Conservation (phyloP, 2,888 invertebrate genomes). For the Eupeodes latifasciatus region DNA sequence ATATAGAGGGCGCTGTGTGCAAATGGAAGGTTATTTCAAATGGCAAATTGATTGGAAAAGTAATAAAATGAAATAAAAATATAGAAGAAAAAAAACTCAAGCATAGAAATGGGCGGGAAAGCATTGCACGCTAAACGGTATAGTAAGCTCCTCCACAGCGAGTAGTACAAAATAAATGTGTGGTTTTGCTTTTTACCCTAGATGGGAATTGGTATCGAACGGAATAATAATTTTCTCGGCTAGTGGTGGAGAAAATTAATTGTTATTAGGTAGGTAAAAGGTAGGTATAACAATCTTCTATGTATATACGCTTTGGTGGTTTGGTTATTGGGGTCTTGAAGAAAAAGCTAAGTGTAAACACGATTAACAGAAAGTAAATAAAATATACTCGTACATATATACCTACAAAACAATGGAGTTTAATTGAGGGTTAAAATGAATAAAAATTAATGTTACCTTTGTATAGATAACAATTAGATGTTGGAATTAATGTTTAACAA, state of each 20-base stretch:
- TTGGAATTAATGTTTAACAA: background rate
- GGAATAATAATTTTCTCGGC: conserved; percentile 30
- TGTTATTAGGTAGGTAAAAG: conserved; percentile 4
- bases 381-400: no score
- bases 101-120: conserved; percentile 32
- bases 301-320: conserved; percentile 2
- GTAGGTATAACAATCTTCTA: background rate
- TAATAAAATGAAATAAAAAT: conserved; percentile 43
- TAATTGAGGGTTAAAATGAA: background rate
- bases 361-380: conserved; percentile 6
- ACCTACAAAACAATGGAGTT: background rate
- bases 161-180: conserved; percentile 35
- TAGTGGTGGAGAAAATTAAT: conserved; percentile 60
- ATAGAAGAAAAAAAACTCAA: conserved; percentile 6
- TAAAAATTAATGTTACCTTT: conserved; percentile 3
- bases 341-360: background rate
- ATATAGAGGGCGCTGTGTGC: conserved; percentile 22
- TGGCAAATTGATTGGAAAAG: conserved; percentile 72
- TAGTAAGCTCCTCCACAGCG: background rate
- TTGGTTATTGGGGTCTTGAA: conserved; percentile 25
- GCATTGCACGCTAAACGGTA: conserved; percentile 15
- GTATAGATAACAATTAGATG: background rate
- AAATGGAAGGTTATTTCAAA: conserved; percentile 42
- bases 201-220: conserved; percentile 24
- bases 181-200: conserved; percentile 55